A percentile compares a stretch with the other conserved stretches of the same genome.
Evolutionary conservation across 2,113 vertebrate genomes (phyloP).

Genomic region (Gallinago undulata): DNA sequence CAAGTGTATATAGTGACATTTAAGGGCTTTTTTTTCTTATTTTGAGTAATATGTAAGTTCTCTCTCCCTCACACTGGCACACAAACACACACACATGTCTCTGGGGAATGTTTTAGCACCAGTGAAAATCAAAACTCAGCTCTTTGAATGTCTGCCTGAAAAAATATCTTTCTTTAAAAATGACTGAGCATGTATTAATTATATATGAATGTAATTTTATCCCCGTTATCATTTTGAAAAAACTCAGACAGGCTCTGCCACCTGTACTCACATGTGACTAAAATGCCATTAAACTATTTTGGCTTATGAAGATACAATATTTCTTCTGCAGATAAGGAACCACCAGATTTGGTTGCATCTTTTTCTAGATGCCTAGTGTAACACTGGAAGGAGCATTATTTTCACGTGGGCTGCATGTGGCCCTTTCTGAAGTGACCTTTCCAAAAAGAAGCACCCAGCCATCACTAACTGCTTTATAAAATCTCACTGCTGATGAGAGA

Average conservation of each 20-base stretch:
- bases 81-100: fast-evolving
- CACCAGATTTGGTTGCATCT: neutral
- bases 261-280: neutral
- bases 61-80: neutral
- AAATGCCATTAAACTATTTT: neutral
- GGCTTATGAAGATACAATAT: neutral
- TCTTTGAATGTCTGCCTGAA: constrained; percentile 25
- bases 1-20: neutral
- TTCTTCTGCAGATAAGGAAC: neutral
- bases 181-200: constrained; percentile 11
- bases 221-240: constrained; percentile 3
- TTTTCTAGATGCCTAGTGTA: neutral
- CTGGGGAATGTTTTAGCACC: neutral
- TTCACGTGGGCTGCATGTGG: neutral
- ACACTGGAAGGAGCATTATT: neutral
- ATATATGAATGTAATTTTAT: constrained; percentile 48
- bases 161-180: constrained; percentile 26
- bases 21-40: neutral
- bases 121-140: constrained; percentile 12
- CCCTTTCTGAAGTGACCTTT: neutral
- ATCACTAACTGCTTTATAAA: neutral
- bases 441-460: neutral
- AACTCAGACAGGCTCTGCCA: neutral
- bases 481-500: neutral
- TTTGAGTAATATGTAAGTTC: neutral